phyloP scores from a whole-genome alignment of 2,797 vertebrate species.

The Sparus aurata region DNA sequence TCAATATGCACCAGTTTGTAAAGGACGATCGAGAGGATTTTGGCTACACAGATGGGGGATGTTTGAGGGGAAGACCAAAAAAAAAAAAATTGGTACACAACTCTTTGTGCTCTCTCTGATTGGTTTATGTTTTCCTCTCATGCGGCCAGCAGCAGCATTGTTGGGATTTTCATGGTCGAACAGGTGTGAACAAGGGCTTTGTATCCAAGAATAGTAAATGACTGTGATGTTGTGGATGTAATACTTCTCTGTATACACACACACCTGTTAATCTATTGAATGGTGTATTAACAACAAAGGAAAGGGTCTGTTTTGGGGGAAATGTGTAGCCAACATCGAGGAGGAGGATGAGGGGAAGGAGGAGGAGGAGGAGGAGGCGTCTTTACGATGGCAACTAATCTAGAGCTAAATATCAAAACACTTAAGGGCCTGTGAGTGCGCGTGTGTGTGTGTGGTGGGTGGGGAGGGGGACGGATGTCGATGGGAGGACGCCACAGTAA shows the following conservation, averaged over 20 bases:
- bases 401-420: slow-evolving; percentile 81
- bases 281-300: slow-evolving; percentile 36
- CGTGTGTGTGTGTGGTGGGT: slow-evolving; percentile 32
- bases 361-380: slow-evolving; percentile 20
- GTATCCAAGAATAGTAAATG: slow-evolving; percentile 68
- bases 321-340: slow-evolving; percentile 36
- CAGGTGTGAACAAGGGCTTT: slow-evolving; percentile 82
- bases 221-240: slow-evolving; percentile 72
- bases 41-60: slow-evolving; percentile 30
- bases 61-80: neutral
- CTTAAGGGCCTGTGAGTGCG: slow-evolving; percentile 77
- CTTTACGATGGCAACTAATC: slow-evolving; percentile 57
- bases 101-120: slow-evolving; percentile 24
- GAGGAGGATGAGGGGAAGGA: slow-evolving; percentile 5
- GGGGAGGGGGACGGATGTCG: slow-evolving; percentile 6
- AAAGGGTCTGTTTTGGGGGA: slow-evolving; percentile 1
- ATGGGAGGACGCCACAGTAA: slow-evolving; percentile 66
- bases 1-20: slow-evolving; percentile 61
- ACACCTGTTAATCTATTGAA: slow-evolving; percentile 61
- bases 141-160: slow-evolving; percentile 49
- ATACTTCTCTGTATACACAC: slow-evolving; percentile 58
- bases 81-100: neutral
- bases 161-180: slow-evolving; percentile 42
- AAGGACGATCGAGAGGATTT: slow-evolving; percentile 9
- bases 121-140: slow-evolving; percentile 63